These are phyloP conservation scores for Scarus forsteni DNA, from an alignment of 2,797 vertebrate genomes.

Conservation along the genomic window DNA sequence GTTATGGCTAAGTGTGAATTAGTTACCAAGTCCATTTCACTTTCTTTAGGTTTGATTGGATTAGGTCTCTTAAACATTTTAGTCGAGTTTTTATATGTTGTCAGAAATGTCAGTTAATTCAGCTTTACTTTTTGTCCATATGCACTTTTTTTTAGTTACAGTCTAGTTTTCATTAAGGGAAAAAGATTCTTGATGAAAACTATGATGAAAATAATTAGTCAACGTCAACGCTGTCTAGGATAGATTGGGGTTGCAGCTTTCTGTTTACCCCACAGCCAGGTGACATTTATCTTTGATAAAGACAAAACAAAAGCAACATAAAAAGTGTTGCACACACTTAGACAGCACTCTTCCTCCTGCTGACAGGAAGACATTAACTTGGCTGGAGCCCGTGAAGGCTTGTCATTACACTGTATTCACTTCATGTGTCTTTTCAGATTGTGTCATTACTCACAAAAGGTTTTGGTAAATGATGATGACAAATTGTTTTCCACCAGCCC, in stretches of 20 bases:
- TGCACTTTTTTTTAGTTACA: too few species aligned
- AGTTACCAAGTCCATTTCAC: too few species aligned
- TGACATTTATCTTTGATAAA: slow-evolving; percentile 40
- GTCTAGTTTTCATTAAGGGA: too few species aligned
- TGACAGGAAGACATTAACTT: slow-evolving; percentile 27
- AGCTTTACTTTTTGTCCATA: too few species aligned
- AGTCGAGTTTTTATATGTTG: too few species aligned
- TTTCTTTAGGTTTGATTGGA: too few species aligned
- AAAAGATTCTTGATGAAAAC: too few species aligned
- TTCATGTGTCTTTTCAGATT: slow-evolving; percentile 40
- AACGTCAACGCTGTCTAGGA: neutral
- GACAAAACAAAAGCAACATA: slow-evolving; percentile 14
- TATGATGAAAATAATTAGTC: too few species aligned
- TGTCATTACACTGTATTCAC: slow-evolving; percentile 25
- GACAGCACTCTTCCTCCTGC: neutral
- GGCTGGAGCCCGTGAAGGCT: slow-evolving; percentile 17
- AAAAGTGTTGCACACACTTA: slow-evolving; percentile 12
- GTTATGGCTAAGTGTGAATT: too few species aligned
- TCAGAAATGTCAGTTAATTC: too few species aligned
- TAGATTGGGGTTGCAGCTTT: slow-evolving; percentile 32
- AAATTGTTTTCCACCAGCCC: slow-evolving; percentile 67
- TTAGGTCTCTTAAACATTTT: too few species aligned
- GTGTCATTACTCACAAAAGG: slow-evolving; percentile 60
- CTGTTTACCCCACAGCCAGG: slow-evolving; percentile 35
- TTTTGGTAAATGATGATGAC: slow-evolving; percentile 60